Conservation (phyloP, 2,113 vertebrate genomes). For the Taxidea taxus region DNA sequence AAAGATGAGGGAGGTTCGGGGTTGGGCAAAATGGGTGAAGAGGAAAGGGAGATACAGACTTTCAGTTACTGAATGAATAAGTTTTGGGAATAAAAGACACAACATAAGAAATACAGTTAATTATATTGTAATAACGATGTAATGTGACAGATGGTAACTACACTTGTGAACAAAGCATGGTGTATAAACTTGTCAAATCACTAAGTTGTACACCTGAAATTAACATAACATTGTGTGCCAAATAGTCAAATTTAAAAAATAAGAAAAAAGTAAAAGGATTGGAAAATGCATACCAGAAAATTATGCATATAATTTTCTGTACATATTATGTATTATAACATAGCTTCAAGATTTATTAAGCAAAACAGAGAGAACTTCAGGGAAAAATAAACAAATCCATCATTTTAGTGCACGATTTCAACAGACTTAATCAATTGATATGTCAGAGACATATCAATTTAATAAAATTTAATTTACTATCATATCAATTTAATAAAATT, state of each 20-base stretch:
- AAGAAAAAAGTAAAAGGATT: neutral
- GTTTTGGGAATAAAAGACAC: neutral
- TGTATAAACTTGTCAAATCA: neutral
- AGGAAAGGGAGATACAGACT: neutral
- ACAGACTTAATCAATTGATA: neutral
- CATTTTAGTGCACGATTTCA: neutral
- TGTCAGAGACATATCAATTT: no score
- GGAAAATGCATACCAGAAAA: neutral
- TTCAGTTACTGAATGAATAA: neutral
- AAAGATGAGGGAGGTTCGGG: neutral
- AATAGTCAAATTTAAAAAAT: neutral
- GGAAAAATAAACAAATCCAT: neutral
- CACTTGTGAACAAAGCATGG: neutral
- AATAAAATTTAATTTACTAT: no score
- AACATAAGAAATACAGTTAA: neutral
- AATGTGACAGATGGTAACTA: neutral
- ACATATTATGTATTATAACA: neutral
- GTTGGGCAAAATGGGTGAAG: neutral
- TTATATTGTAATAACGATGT: neutral
- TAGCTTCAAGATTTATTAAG: neutral
- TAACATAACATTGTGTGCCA: neutral
- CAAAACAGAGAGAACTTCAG: neutral
- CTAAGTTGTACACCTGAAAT: neutral
- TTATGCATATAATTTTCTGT: neutral
- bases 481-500: constrained; percentile 26